Percentiles rank a stretch among this genome's conserved stretches.
Conservation (phyloP, 2,797 vertebrate genomes). For the Leptoclinus maculatus region DNA sequence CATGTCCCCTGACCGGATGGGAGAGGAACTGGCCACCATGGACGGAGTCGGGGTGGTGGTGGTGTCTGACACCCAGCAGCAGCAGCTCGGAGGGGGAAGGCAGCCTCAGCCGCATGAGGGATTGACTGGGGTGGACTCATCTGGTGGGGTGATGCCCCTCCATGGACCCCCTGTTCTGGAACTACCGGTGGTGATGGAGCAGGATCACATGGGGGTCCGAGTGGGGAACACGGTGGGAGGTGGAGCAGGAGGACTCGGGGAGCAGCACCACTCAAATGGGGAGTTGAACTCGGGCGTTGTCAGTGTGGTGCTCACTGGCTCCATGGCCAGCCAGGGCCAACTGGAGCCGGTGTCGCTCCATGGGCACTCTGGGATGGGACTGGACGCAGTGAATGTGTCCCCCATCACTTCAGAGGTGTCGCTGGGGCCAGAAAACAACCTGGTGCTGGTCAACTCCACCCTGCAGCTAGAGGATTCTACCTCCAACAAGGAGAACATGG, state of each 20-base stretch:
- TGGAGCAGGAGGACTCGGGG: constrained; percentile 74
- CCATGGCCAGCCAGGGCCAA: constrained; percentile 85
- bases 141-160: constrained; percentile 89
- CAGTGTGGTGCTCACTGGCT: constrained; percentile 94
- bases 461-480: constrained; percentile 95
- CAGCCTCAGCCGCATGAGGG: constrained; percentile 88
- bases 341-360: constrained; percentile 93
- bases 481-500: constrained; percentile 97
- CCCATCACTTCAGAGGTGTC: constrained; percentile 95
- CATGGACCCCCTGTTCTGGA: constrained; percentile 90
- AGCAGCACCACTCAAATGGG: constrained; percentile 84
- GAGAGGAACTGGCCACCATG: constrained; percentile 91
- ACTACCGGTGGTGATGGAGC: constrained; percentile 95
- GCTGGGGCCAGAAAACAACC: constrained; percentile 92
- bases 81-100: constrained; percentile 84
- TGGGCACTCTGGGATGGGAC: constrained; percentile 91
- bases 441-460: constrained; percentile 92
- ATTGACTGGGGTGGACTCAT: constrained; percentile 88
- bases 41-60: constrained; percentile 90
- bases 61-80: constrained; percentile 78
- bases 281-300: constrained; percentile 92
- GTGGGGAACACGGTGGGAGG: constrained; percentile 77
- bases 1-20: constrained; percentile 93
- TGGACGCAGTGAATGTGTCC: constrained; percentile 94
- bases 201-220: constrained; percentile 88